Base-by-base conservation (phyloP, 2,797 vertebrate genomes). In the Myoxocephalus aenaeus region DNA sequence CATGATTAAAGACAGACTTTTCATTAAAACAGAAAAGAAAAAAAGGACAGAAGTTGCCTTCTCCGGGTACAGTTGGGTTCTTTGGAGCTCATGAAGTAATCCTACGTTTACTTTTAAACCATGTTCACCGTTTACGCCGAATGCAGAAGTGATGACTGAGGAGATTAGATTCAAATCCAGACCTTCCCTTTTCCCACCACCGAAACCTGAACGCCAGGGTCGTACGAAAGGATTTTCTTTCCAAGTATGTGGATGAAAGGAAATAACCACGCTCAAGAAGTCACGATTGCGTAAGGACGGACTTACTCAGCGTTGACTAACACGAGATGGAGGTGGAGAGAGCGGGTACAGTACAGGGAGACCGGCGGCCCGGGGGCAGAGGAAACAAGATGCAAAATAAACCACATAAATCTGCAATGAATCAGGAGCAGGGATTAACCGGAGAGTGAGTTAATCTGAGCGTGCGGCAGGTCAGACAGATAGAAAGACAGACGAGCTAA, bases 371-470 rank as follows among this genome's bases (percentile, higher is more conserved):
- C 40, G n/a, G 32, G 29, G 74, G 50, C 57, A 65, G 57, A 74
- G 44, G 18, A 72, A 75, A 77, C 6, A 50, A 84, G 65, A 82
- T 25, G 65, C 74, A 75, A 65, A 81, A 82, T 70, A 73, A 80
- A 81, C 63, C 78, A 53, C 65, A 59, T n/a, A n/a, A n/a, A n/a
- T n/a, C n/a, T 89, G 87, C 48, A 68, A 76, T 80, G 83, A 92
- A 89, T 83, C 81, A 86, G 75, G 67, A 85, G 74, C 77, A 61
- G 63, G 85, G 91, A 93, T 94, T 94, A 94, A 75, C 70, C 25
- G 70, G 81, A 80, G 81, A 65, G 83, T 29, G 77, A 89, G 81
- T 90, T 92, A 93, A 94, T 93, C 88, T 74, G 85, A 75, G 68
- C 63, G 32, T 73, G 63, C n/a, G 69, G 74, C 78, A 78, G 81